A percentile compares a stretch with the other conserved stretches of the same genome.
phyloP scores from a whole-genome alignment of 2,888 invertebrate genomes.

The Himalopsyche japonica region DNA sequence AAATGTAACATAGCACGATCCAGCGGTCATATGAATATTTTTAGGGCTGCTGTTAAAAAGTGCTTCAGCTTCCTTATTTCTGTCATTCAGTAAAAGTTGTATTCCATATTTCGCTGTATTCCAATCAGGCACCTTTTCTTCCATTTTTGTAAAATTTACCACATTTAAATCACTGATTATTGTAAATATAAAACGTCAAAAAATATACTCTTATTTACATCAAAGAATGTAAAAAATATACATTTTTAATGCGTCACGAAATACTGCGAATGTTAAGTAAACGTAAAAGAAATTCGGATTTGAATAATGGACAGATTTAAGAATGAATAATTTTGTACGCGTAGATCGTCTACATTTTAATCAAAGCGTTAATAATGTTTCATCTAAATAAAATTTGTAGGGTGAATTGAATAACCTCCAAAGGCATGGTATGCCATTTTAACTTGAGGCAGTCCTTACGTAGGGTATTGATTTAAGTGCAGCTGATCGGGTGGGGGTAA shows the following conservation, averaged over 20 bases:
- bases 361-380: neutral
- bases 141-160: slow-evolving; percentile 11
- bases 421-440: neutral
- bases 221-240: neutral
- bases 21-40: slow-evolving; percentile 54
- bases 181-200: neutral
- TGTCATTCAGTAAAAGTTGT: slow-evolving; percentile 53
- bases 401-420: neutral
- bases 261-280: neutral
- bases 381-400: neutral
- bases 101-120: slow-evolving; percentile 51
- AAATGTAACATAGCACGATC: slow-evolving; percentile 54
- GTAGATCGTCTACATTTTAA: neutral
- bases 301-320: neutral
- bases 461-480: neutral
- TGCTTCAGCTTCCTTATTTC: slow-evolving; percentile 52
- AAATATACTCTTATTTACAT: neutral
- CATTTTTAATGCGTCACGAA: neutral
- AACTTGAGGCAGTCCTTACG: neutral
- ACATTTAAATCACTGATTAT: neutral
- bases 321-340: neutral
- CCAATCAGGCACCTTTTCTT: slow-evolving; percentile 47
- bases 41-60: slow-evolving; percentile 50
- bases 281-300: neutral
- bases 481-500: neutral